phyloP scores from a whole-genome alignment of 1,140 invertebrate genomes.

The Drosophila tani region DNA sequence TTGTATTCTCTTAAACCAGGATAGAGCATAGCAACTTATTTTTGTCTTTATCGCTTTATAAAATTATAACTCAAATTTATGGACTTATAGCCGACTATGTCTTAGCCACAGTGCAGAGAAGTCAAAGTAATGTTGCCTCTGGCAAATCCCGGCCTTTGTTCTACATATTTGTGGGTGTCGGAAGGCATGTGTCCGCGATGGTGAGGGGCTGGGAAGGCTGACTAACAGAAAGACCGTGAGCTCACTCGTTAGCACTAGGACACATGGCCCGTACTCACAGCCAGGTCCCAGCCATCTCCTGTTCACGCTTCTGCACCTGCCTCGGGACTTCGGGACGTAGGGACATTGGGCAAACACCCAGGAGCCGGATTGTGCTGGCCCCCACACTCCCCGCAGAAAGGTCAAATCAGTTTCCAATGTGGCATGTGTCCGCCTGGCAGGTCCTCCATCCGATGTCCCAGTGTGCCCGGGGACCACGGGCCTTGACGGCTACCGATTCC shows the following conservation, averaged over 20 bases:
- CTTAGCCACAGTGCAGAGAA: slow-evolving; percentile 28
- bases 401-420: slow-evolving; percentile 50
- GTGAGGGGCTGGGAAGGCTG: slow-evolving; percentile 4
- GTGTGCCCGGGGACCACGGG: slow-evolving; percentile 8
- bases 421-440: slow-evolving; percentile 31
- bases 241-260: slow-evolving; percentile 63
- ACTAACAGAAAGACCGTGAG: slow-evolving; percentile 51
- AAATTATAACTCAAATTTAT: background rate
- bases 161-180: slow-evolving; percentile 30
- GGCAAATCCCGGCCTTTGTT: slow-evolving; percentile 36
- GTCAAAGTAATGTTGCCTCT: slow-evolving; percentile 39
- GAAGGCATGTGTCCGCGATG: slow-evolving; percentile 12
- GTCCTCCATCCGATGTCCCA: slow-evolving; percentile 18
- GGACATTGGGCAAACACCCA: slow-evolving; percentile 29
- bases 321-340: slow-evolving; percentile 13
- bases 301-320: slow-evolving; percentile 43
- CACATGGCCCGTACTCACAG: background rate
- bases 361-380: slow-evolving; percentile 9
- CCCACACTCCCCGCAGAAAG: slow-evolving; percentile 16
- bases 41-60: background rate
- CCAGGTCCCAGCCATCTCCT: slow-evolving; percentile 3
- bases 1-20: background rate
- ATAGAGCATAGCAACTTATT: too few species aligned
- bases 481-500: slow-evolving; percentile 30
- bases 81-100: background rate